Evolutionary conservation across 30 jellyfish, hydroid and myxozoan genomes (phyloP), one percentile per base, ranked within the genome.

Genomic region (Rhopilema esculentum): DNA sequence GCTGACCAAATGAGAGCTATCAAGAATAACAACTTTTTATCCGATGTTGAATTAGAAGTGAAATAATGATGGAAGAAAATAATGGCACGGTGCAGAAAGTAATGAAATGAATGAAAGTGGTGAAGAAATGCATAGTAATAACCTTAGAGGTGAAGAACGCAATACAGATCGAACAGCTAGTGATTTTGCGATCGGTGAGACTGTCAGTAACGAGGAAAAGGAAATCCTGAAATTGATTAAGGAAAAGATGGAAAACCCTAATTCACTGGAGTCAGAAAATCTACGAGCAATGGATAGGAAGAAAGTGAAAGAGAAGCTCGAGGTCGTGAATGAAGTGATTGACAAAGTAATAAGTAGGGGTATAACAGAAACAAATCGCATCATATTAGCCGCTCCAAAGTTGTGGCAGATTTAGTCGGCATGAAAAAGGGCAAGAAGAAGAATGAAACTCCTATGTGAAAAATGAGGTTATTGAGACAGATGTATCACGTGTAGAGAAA

Each of bases 251-350:
- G 85, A 74, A 29, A 74, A 74, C 33, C 85, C 85, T 51, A 74
- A 26, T 30, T 28, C 85, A 74, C 12, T 74, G 85, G 26, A 74
- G 77, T 74, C 77, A 74, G 77, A 28, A 74, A 74, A 74, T 74
- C 48, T 32, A 74, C 85, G 85, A 51, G 85, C 85, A 74, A 74
- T 74, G 85, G 85, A 74, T 17, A 74, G 77, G 74, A 74, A 32
- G 77, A 74, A 40, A 74, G 77, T 74, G 85, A 74, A 74, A 74
- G 85, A 74, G 85, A 74, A 28, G 80, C 52, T 71, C 22, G 82
- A 71, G 66, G 71, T 71, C 62, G 82, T 71, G 82, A 16, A 71
- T 40, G 66, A 71, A 64, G 74, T 64, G 24, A 64, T 64, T n/a
- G 74, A 64, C 24, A 64, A n/a, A 7, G 74, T 64, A 64, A 64